A percentile compares a stretch with the other conserved stretches of the same genome.
Conservation (phyloP, 2,888 invertebrate species). For the Bellardia pandia region DNA sequence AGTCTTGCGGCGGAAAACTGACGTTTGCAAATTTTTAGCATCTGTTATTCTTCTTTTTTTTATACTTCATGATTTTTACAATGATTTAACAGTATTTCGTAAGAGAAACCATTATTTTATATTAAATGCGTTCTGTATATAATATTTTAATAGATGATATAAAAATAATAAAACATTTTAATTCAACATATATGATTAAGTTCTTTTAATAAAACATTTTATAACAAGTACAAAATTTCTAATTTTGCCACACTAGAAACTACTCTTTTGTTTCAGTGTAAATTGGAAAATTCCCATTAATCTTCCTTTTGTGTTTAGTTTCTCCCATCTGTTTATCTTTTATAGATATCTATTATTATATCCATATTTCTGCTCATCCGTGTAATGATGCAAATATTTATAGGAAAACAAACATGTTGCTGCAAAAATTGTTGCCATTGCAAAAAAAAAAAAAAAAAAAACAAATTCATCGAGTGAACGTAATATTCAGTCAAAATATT, state of each 20-base stretch:
- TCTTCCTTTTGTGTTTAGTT: not conserved
- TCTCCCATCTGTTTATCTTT: not conserved
- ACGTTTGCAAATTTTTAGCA: too few relatives aligned
- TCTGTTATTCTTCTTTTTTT: too few relatives aligned
- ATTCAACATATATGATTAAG: too few relatives aligned
- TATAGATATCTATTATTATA: not conserved
- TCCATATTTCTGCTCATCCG: not conserved
- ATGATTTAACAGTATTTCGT: too few relatives aligned
- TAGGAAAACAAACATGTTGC: not conserved
- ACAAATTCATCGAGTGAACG: not conserved
- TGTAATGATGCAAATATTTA: not conserved
- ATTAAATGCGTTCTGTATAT: too few relatives aligned
- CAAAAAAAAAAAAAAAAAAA: too few relatives aligned
- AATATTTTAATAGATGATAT: too few relatives aligned
- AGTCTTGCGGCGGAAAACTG: too few relatives aligned
- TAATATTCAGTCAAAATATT: constrained; percentile 46
- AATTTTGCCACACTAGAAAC: not conserved
- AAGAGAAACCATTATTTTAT: too few relatives aligned
- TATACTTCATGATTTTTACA: too few relatives aligned
- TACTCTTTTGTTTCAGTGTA: not conserved
- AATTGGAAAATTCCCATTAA: constrained; percentile 2
- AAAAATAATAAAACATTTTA: too few relatives aligned
- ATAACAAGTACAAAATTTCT: not conserved
- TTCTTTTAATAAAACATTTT: too few relatives aligned
- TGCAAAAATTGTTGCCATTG: not conserved